Percentiles rank a stretch among this genome's conserved stretches.
Conservation (phyloP, 1,140 invertebrate species). For the Nylanderia fulva region DNA sequence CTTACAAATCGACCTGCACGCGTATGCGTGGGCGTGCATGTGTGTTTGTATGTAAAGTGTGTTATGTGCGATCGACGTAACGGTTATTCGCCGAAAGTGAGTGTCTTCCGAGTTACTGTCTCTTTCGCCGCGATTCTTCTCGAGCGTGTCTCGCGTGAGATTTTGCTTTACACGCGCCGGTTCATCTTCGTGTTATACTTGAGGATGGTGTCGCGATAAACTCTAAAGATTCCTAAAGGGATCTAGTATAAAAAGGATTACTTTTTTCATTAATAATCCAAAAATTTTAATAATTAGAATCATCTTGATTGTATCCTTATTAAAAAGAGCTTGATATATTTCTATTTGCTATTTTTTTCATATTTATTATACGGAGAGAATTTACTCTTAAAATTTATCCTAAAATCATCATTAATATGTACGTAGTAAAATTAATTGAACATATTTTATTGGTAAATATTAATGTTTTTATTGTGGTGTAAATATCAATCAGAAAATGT, state of each 20-base stretch:
- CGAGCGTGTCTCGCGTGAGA: neutral
- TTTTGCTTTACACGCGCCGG: neutral
- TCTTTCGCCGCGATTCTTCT: conserved; percentile 46
- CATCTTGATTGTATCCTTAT: neutral
- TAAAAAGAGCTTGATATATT: neutral
- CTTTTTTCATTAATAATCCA: neutral
- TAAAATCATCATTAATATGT: too few species aligned
- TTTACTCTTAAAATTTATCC: too few species aligned
- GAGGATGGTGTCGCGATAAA: neutral
- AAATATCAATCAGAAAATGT: too few species aligned
- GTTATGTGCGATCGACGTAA: conserved; percentile 54
- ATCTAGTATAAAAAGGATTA: neutral
- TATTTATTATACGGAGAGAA: neutral
- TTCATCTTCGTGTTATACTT: neutral
- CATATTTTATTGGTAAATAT: too few species aligned
- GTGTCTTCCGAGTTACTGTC: conserved; percentile 60
- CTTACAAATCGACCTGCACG: neutral
- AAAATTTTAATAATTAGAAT: neutral
- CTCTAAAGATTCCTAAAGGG: too few species aligned
- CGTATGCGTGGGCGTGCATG: conserved; percentile 37
- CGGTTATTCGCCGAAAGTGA: conserved; percentile 76
- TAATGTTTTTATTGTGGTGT: too few species aligned
- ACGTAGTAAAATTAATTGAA: too few species aligned
- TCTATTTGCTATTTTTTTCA: neutral
- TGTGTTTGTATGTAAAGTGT: neutral